Conservation (phyloP, 2,888 invertebrate species). For the Scelioninae gen. 1 region DNA sequence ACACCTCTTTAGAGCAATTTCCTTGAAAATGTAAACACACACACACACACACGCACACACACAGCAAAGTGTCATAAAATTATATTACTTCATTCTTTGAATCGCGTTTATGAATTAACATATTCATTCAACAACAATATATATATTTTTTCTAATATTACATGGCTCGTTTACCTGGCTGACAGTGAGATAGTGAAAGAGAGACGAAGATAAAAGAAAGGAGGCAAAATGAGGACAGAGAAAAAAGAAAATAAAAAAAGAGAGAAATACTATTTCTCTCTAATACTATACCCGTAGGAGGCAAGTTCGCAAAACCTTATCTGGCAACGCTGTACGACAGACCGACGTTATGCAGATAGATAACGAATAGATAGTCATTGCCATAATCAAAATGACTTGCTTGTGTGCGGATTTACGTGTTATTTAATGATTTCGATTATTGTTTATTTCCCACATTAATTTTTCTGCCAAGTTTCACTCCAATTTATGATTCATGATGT, state of each 20-base stretch:
- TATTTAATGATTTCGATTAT: slow-evolving; percentile 16
- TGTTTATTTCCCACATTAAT: too few relatives aligned
- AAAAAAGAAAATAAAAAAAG: background rate
- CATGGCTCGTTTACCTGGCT: slow-evolving; percentile 35
- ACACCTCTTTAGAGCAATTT: slow-evolving; percentile 24
- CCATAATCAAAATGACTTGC: slow-evolving; percentile 30
- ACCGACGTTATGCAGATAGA: slow-evolving; percentile 48
- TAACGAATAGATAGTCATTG: slow-evolving; percentile 42
- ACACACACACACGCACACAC: slow-evolving; percentile 15
- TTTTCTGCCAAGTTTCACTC: too few relatives aligned
- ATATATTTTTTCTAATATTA: slow-evolving; percentile 30
- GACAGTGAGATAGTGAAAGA: background rate
- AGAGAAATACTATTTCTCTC: slow-evolving; percentile 9
- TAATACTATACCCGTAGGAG: slow-evolving; percentile 41
- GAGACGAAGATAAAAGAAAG: background rate
- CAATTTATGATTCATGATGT: too few relatives aligned
- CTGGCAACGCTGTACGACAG: slow-evolving; percentile 44
- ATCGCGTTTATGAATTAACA: slow-evolving; percentile 31
- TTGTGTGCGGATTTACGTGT: slow-evolving; percentile 16
- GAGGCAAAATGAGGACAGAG: background rate
- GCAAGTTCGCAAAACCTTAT: slow-evolving; percentile 32
- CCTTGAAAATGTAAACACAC: slow-evolving; percentile 33
- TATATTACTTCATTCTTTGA: slow-evolving; percentile 39
- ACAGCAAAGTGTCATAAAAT: slow-evolving; percentile 37
- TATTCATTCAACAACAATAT: slow-evolving; percentile 22